Percentiles rank a stretch among this genome's conserved stretches.
Conservation (phyloP, 2,113 vertebrate species). For the Orthonyx spaldingii region DNA sequence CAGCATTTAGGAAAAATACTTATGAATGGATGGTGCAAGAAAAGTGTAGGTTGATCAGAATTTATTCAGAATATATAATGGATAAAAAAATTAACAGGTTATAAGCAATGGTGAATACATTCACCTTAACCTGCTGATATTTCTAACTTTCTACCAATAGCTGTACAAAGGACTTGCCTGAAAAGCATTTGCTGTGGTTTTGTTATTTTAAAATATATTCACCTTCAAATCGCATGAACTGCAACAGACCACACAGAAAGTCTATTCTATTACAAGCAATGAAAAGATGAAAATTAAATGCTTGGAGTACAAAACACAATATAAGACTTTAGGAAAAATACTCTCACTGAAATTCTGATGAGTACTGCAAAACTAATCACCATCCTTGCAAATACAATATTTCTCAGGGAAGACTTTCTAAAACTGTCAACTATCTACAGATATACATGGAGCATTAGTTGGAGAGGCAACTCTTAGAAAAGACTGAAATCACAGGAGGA, state of each 20-base stretch:
- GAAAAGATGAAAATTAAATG: not conserved
- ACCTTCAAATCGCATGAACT: not conserved
- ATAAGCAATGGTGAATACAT: not conserved
- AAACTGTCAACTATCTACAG: not conserved
- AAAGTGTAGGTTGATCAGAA: not conserved
- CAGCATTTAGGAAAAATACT: not conserved
- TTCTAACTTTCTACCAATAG: not conserved
- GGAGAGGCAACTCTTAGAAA: not conserved
- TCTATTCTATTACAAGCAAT: not conserved
- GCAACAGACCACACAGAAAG: not conserved
- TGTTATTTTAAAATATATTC: not conserved
- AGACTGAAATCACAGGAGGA: not conserved
- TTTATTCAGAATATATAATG: not conserved
- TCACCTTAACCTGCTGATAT: not conserved
- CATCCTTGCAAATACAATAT: not conserved
- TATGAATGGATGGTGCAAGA: not conserved
- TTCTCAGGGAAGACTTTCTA: not conserved
- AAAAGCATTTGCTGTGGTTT: not conserved
- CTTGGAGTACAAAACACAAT: not conserved
- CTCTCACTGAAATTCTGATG: not conserved
- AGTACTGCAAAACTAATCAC: not conserved
- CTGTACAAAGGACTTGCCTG: not conserved
- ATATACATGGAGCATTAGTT: not conserved
- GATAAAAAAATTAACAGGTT: not conserved
- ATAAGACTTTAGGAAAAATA: not conserved